Percentiles rank a stretch among this genome's conserved stretches.
Evolutionary conservation across 2,797 vertebrate species (phyloP).

Genomic region (Rhinatrema bivittatum): DNA sequence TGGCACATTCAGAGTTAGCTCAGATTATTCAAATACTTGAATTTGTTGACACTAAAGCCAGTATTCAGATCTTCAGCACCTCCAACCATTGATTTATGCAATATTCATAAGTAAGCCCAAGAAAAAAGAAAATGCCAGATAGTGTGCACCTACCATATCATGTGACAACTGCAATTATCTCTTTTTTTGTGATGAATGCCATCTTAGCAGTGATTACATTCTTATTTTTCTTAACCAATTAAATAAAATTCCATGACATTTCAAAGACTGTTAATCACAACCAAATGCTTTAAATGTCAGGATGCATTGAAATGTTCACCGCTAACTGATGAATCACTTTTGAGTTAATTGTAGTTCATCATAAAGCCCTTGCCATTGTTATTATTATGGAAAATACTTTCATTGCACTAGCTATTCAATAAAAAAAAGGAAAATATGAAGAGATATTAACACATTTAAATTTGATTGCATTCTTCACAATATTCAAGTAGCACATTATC

Average conservation of each 20-base stretch:
- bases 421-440: slow-evolving; percentile 49
- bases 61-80: slow-evolving; percentile 30
- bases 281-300: slow-evolving; percentile 65
- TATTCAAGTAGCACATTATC: slow-evolving; percentile 25
- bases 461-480: slow-evolving; percentile 50
- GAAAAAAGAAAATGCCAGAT: slow-evolving; percentile 27
- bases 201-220: slow-evolving; percentile 58
- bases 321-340: slow-evolving; percentile 56
- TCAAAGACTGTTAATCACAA: slow-evolving; percentile 68
- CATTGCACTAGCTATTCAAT: slow-evolving; percentile 56
- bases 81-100: slow-evolving; percentile 18
- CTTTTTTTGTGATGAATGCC: slow-evolving; percentile 51
- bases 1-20: slow-evolving; percentile 30
- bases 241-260: slow-evolving; percentile 66
- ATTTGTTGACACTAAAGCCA: slow-evolving; percentile 25
- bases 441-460: slow-evolving; percentile 52
- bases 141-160: slow-evolving; percentile 43
- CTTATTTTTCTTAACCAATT: slow-evolving; percentile 54
- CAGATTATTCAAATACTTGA: slow-evolving; percentile 22
- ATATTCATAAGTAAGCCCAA: slow-evolving; percentile 7
- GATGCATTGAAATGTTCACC: slow-evolving; percentile 50
- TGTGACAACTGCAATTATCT: slow-evolving; percentile 55
- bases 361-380: slow-evolving; percentile 61
- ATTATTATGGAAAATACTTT: slow-evolving; percentile 66
- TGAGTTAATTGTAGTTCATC: slow-evolving; percentile 67